Evolutionary conservation across 2,113 vertebrate species (phyloP), one percentile per base, ranked within the genome.

Genomic region (Macrotis lagotis): DNA sequence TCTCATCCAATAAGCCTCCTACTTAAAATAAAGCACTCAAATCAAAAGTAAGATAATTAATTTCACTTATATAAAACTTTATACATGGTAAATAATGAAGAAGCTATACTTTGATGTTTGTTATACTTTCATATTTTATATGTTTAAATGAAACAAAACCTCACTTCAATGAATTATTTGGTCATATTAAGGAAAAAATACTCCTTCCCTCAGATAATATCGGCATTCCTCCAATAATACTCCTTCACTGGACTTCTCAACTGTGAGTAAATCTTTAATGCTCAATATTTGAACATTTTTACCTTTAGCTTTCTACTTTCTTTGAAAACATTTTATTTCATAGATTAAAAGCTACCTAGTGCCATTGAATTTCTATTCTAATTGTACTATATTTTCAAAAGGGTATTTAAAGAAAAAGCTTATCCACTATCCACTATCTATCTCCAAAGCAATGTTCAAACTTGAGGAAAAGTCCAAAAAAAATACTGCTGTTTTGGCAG

Each of bases 391-490:
- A 6, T 24, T 92, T 50, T 66, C 52, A 88, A 88, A 91, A 51
- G 52, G 50, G 16, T 83, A 91, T 50, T 90, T 53, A 92, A 66
- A 74, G 94, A 91, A 0, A 0, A 91, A 88, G 51, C 37, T 92
- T n/a, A n/a, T n/a, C 93, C 90, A 88, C 14, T 0, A 90, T 83
- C 66, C 37, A 83, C 6, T 22, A 44, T 83, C 6, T 22, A 44
- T 83, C 37, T 83, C 16, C 66, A 94, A 22, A 53, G 49, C 74
- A 94, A 55, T 74, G 90, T 89, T 83, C 88, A 90, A 47, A 96
- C 52, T 95, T 88, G 90, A 88, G 94, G 92, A 74, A 91, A 96
- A 95, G 89, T 22, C 83, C n/a, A n/a, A 92, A 91, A 95, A 50
- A n/a, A 51, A 89, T 74, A 16, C 7, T 19, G 14, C 28, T 83